A percentile compares a stretch with the other conserved stretches of the same genome.
Conservation (phyloP, 2,113 vertebrate genomes). For the Plectropomus leopardus region DNA sequence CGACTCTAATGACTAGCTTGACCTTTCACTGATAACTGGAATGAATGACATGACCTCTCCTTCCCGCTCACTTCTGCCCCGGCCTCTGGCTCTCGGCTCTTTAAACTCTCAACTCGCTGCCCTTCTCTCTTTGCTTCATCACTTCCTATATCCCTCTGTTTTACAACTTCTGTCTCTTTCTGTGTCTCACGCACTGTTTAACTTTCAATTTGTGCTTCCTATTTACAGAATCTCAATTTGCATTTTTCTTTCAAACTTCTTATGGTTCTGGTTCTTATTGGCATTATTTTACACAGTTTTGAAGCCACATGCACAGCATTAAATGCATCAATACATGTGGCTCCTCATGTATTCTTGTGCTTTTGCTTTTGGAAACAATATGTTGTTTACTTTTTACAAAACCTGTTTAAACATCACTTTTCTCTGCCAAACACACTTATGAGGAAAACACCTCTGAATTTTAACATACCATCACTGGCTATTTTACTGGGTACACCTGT, state of each 20-base stretch:
- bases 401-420: no score
- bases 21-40: slow-evolving; percentile 75
- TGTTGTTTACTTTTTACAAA: slow-evolving; percentile 23
- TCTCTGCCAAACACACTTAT: not conserved
- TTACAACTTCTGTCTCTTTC: not conserved
- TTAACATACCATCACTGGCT: not conserved
- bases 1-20: slow-evolving; percentile 73
- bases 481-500: not conserved
- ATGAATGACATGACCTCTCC: slow-evolving; percentile 66
- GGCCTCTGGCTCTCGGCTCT: slow-evolving; percentile 44
- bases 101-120: slow-evolving; percentile 39
- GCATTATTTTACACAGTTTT: not conserved
- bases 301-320: not conserved
- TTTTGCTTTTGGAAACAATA: not conserved
- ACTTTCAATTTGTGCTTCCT: not conserved
- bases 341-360: not conserved
- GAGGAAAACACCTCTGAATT: not conserved
- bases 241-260: not conserved
- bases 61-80: slow-evolving; percentile 35
- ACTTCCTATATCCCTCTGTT: not conserved
- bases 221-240: not conserved
- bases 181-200: not conserved
- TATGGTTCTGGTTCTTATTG: not conserved
- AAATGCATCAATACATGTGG: not conserved
- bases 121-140: not conserved